These are phyloP conservation scores for Lycodopsis pacificus DNA, from an alignment of 2,797 vertebrate genomes.

Conservation along the genomic window DNA sequence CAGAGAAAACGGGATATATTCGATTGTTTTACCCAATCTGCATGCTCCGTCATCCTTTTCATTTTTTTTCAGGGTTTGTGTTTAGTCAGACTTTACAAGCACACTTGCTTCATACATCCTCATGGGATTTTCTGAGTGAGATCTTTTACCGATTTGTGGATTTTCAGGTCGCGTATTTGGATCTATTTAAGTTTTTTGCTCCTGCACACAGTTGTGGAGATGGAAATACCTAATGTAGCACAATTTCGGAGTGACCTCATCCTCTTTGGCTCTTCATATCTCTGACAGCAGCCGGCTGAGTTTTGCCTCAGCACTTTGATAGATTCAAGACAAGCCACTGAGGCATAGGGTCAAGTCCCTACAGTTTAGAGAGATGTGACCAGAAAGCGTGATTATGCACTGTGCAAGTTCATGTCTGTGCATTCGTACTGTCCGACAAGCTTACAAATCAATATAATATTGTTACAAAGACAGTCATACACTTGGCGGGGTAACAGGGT, in stretches of 20 bases:
- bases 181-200: constrained; percentile 32
- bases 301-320: constrained; percentile 78
- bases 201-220: constrained; percentile 40
- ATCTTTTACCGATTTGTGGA: constrained; percentile 16
- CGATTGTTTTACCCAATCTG: constrained; percentile 21
- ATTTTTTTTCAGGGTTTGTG: constrained; percentile 13
- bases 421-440: constrained; percentile 46
- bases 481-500: constrained; percentile 52
- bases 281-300: constrained; percentile 69
- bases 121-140: constrained; percentile 19
- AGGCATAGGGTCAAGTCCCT: constrained; percentile 76
- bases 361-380: constrained; percentile 73
- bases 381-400: constrained; percentile 67
- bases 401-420: constrained; percentile 59
- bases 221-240: constrained; percentile 64
- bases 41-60: constrained; percentile 12
- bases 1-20: constrained; percentile 23
- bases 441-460: constrained; percentile 70
- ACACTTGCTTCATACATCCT: constrained; percentile 26
- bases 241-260: constrained; percentile 74
- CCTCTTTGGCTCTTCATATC: constrained; percentile 61
- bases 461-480: constrained; percentile 67
- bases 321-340: constrained; percentile 75
- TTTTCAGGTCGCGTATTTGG: constrained; percentile 47
- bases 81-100: constrained; percentile 41